Evolutionary conservation across 2,113 vertebrate species (phyloP), one percentile per base, ranked within the genome.

Genomic region (Aythya baeri): DNA sequence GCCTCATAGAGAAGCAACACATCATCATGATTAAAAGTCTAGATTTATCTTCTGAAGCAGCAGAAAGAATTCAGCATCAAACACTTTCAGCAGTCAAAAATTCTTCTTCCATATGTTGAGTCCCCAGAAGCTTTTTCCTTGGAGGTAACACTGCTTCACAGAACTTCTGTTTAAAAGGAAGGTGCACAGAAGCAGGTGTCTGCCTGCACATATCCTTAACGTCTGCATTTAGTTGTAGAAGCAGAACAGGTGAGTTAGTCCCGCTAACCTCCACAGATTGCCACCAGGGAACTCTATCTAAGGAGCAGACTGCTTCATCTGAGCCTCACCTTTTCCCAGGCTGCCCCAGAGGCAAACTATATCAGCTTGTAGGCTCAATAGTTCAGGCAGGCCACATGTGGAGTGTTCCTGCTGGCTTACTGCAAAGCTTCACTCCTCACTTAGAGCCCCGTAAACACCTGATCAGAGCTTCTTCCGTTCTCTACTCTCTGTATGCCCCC

Each of bases 201-300:
- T 11, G 7, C 18, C 25, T 7, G 5, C 13, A 32, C 3, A 0
- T 21, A 11, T 20, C n/a, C 12, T n/a, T 62, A 87, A 36, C 17
- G 8, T 38, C 20, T 6, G 34, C 32, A 14, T 18, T 72, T 59
- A 65, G 57, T 16, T 52, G 34, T 22, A 49, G 63, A 77, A 52
- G 23, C 20, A 59, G 12, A 74, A 22, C 1, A 57, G 32, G 61
- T 7, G 52, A 23, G 38, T 44, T 27, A 1, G 5, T 22, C 70
- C 65, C 17, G 7, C 67, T 79, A 55, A 66, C 17, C n/a, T 70
- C 58, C 17, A 2, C 46, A 23, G 8, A 26, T 31, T 36, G 61
- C 26, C 58, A 50, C 9, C 59, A 52, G 41, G 66, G 61, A 55
- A 14, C 6, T 59, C 3, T 50, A 41, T 4, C 21, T 21, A 16